A percentile compares a stretch with the other conserved stretches of the same genome.
Conservation (phyloP, 2,797 vertebrate species). For the Kryptolebias ocellatus region DNA sequence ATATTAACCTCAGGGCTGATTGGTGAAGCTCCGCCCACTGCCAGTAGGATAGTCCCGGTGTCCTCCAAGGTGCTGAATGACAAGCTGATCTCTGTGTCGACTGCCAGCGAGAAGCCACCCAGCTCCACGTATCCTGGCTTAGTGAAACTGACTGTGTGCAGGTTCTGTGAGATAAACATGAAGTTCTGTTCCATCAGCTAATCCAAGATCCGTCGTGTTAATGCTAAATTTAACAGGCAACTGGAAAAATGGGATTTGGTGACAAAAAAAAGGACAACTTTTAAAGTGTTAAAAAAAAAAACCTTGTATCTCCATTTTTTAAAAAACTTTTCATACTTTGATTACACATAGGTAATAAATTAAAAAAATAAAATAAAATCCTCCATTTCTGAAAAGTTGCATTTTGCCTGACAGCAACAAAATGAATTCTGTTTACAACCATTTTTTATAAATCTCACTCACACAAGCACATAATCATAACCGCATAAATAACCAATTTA, state of each 20-base stretch:
- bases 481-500: no score
- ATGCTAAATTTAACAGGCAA: not conserved
- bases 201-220: not conserved
- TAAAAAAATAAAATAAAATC: no score
- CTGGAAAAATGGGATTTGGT: not conserved
- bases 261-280: no score
- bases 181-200: not conserved
- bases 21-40: constrained; percentile 66
- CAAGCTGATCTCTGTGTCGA: constrained; percentile 92
- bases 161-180: constrained; percentile 81
- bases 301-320: no score
- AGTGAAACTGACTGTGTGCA: constrained; percentile 92
- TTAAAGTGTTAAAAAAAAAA: no score
- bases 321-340: no score
- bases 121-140: constrained; percentile 92
- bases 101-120: constrained; percentile 79
- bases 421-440: no score
- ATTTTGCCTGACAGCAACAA: no score
- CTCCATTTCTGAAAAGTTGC: no score
- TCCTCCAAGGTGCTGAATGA: constrained; percentile 95
- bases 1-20: constrained; percentile 47
- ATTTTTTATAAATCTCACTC: no score
- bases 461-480: no score
- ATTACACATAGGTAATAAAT: no score
- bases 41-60: constrained; percentile 92